phyloP scores from a whole-genome alignment of 2,888 invertebrate genomes.

The Caenorhabditis becei region DNA sequence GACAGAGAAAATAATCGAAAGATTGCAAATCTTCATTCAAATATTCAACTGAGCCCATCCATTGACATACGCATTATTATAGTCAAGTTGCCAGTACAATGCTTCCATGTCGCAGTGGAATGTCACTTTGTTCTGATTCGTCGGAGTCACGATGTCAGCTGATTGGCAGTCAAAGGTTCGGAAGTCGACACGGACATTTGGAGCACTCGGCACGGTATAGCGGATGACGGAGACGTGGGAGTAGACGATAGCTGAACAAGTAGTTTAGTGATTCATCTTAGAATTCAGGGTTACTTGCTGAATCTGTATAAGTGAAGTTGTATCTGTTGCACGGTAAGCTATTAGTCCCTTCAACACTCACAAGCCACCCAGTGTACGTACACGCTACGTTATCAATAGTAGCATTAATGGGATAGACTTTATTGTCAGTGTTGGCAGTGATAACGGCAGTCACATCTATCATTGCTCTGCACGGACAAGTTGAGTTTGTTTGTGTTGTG shows the following conservation, averaged over 20 bases:
- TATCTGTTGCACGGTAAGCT: background rate
- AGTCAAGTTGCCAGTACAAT: conserved; percentile 5
- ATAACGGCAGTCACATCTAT: conserved; percentile 1
- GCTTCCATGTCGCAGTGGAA: conserved; percentile 2
- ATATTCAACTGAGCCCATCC: conserved; percentile 9
- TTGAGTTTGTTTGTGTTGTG: background rate
- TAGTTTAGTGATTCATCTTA: no score
- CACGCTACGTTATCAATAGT: background rate
- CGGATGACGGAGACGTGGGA: background rate
- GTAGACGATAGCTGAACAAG: background rate
- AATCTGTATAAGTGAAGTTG: background rate
- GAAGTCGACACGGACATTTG: background rate
- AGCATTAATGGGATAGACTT: background rate
- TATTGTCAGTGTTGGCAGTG: background rate
- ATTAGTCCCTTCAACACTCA: background rate
- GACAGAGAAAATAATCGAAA: no score
- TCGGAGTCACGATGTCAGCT: background rate
- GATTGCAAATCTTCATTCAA: background rate
- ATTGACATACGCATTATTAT: background rate
- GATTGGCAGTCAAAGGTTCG: background rate
- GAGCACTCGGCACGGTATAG: background rate
- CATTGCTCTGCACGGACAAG: conserved; percentile 5
- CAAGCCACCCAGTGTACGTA: background rate
- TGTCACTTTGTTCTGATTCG: no score
- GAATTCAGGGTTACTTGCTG: no score